Conservation (phyloP, 2,888 invertebrate genomes). For the Xanthorhoe designata region DNA sequence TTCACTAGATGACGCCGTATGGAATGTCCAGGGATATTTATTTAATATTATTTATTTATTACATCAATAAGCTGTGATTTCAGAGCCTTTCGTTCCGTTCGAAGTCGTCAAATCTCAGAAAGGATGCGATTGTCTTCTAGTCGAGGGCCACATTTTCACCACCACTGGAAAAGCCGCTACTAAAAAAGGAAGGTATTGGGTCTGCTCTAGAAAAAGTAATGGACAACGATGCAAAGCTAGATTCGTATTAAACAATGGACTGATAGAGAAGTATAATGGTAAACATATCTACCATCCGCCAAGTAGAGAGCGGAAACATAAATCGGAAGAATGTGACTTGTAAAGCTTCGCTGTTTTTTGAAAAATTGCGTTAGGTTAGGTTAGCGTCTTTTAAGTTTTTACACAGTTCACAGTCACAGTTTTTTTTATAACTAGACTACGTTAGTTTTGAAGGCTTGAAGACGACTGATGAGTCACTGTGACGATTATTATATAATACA, state of each 20-base stretch:
- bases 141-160: slow-evolving; percentile 31
- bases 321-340: background rate
- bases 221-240: slow-evolving; percentile 32
- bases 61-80: background rate
- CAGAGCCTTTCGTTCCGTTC: slow-evolving; percentile 28
- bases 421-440: no score
- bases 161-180: slow-evolving; percentile 18
- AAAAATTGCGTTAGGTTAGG: no score
- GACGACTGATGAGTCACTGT: no score
- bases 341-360: background rate
- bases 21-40: no score
- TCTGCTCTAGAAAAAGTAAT: slow-evolving; percentile 30
- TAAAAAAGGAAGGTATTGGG: slow-evolving; percentile 26
- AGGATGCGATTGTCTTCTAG: slow-evolving; percentile 28
- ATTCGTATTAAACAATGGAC: slow-evolving; percentile 30
- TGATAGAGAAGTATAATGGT: slow-evolving; percentile 27
- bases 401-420: no score
- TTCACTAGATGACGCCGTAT: no score
- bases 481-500: no score
- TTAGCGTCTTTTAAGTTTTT: no score
- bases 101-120: slow-evolving; percentile 34
- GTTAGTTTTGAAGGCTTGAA: no score
- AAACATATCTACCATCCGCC: slow-evolving; percentile 32
- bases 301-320: slow-evolving; percentile 11
- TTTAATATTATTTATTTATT: no score